Base-by-base conservation (phyloP, 1,140 invertebrate genomes). In the Calliphora vicina region DNA sequence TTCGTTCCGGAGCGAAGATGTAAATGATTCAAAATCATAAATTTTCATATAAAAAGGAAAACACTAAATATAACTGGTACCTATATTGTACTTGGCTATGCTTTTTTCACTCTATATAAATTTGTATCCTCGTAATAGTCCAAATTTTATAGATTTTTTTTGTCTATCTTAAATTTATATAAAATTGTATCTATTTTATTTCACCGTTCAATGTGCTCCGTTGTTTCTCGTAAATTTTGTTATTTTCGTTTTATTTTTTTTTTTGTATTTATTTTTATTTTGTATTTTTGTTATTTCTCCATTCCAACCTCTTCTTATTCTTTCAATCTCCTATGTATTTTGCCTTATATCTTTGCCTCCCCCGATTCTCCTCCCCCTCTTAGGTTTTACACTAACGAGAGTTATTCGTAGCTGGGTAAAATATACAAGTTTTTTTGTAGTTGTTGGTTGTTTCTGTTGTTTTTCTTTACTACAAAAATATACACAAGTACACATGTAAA, bases 401-500 rank as follows among this genome's bases (percentile, higher is more conserved):
- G 23, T 10, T 67, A 10, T 23, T 43, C n/a, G 35, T 43, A 43
- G 74, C 42, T 74, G 72, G 26, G 27, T 73, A 73, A 27, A 27
- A 8, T 35, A 35, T 35, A 8, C 35, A 35, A 13, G 25, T 27
- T 73, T n/a, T n/a, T 35, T 5, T 35, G 35, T 35, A 35, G 35
- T 35, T 73, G 26, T 27, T 76, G 27, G 15, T 76, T 43, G 25
- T 29, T 73, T 15, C 15, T 43, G 74, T 78, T 78, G 35, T 78
- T 78, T 10, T 78, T 43, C 42, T 78, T 78, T 78, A 78, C 74
- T 78, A 78, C 42, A 25, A 78, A 45, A 78, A 78, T 25, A 43
- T 23, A 78, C 20, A 45, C 29, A 78, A 78, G 74, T 78, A 43
- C 35, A 78, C 74, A 78, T 78, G 74, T 78, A 78, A 78, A 78